Evolutionary conservation across 2,113 vertebrate species (phyloP).

Genomic region (Calypte anna): DNA sequence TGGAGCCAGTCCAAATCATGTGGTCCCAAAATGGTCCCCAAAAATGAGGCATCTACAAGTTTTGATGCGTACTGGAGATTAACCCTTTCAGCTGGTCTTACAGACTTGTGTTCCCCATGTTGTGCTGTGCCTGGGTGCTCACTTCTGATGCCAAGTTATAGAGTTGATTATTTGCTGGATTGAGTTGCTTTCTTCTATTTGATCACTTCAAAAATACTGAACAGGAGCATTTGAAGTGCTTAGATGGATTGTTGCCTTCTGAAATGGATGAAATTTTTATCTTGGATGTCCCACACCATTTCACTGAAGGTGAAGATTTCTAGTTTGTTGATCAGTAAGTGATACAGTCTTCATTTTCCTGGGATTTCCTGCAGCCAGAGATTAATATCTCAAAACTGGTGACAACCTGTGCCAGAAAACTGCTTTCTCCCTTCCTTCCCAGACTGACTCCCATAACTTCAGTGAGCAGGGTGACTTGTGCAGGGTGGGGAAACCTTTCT

Average conservation of each 20-base stretch:
- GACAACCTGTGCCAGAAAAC: background rate
- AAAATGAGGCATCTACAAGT: background rate
- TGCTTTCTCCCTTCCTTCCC: background rate
- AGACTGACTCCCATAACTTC: background rate
- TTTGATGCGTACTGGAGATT: background rate
- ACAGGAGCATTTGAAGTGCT: background rate
- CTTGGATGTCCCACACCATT: background rate
- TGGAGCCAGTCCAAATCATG: background rate
- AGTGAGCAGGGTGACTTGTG: background rate
- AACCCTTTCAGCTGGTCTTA: rapidly evolving
- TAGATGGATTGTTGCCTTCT: background rate
- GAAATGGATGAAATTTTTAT: background rate
- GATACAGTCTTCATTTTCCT: background rate
- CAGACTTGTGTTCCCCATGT: rapidly evolving
- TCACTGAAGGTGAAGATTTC: background rate
- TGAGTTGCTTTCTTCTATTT: background rate
- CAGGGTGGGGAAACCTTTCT: background rate
- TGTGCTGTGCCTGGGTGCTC: background rate
- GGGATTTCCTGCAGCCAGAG: background rate
- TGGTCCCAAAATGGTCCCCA: background rate
- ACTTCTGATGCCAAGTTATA: background rate
- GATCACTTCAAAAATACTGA: background rate
- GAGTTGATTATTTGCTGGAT: background rate
- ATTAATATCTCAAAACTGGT: background rate
- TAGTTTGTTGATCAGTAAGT: background rate